Percentiles rank a stretch among this genome's conserved stretches.
Evolutionary conservation across 2,888 invertebrate genomes (phyloP).

Genomic region (Erannis defoliaria): DNA sequence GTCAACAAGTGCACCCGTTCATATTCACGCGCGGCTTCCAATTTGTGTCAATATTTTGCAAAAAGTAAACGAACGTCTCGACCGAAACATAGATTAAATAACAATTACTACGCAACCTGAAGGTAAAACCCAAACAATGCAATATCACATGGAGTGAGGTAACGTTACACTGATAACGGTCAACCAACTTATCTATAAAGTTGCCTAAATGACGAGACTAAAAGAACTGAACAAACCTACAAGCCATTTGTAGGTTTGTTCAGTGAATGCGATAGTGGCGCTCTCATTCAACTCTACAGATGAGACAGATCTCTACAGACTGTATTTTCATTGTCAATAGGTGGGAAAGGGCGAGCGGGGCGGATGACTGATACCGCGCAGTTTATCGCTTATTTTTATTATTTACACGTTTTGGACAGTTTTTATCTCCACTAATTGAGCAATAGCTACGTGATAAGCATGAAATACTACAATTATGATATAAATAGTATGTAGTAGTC

Average conservation of each 20-base stretch:
- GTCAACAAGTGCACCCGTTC: background rate
- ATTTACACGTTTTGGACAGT: slow-evolving; percentile 13
- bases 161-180: slow-evolving; percentile 2
- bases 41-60: background rate
- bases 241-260: background rate
- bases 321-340: background rate
- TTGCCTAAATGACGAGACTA: background rate
- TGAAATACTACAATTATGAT: slow-evolving; percentile 17
- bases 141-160: slow-evolving; percentile 2
- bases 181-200: background rate
- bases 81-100: background rate
- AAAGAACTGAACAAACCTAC: background rate
- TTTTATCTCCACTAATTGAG: slow-evolving; percentile 12
- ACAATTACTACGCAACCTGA: background rate
- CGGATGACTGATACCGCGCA: slow-evolving; percentile 5
- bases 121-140: slow-evolving; percentile 9
- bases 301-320: background rate
- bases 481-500: slow-evolving; percentile 20
- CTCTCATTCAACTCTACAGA: background rate
- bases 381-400: slow-evolving; percentile 11
- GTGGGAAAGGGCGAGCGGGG: slow-evolving; percentile 1
- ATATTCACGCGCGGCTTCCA: background rate
- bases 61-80: background rate
- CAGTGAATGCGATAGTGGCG: background rate
- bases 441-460: slow-evolving; percentile 14